Conservation (phyloP, 2,888 invertebrate genomes). For the Troilus luridus region DNA sequence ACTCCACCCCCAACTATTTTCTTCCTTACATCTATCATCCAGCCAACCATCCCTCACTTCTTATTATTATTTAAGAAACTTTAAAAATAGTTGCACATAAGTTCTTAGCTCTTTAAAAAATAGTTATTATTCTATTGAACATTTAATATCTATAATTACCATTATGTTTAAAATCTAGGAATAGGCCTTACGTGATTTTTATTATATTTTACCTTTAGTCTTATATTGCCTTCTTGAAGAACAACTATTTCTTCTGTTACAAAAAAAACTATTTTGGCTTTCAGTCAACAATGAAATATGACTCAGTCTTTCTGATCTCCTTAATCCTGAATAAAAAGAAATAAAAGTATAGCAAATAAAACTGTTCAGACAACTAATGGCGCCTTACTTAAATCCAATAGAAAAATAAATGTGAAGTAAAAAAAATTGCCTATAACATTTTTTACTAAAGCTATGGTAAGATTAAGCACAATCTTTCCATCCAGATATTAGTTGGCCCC, state of each 20-base stretch:
- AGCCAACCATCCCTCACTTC: too few relatives aligned
- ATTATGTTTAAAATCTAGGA: not conserved
- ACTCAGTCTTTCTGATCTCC: constrained; percentile 21
- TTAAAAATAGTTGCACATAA: too few relatives aligned
- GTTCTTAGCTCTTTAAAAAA: too few relatives aligned
- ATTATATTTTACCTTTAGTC: not conserved
- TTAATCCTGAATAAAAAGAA: not conserved
- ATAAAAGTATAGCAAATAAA: not conserved
- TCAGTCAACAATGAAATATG: not conserved
- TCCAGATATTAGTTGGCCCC: too few relatives aligned
- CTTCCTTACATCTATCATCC: too few relatives aligned
- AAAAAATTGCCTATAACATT: not conserved
- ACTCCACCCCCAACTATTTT: too few relatives aligned
- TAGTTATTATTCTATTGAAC: too few relatives aligned
- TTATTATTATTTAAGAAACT: too few relatives aligned
- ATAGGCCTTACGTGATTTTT: not conserved
- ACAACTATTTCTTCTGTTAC: not conserved
- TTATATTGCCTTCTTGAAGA: not conserved
- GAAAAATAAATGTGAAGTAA: not conserved
- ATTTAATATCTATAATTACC: too few relatives aligned
- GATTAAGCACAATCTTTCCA: too few relatives aligned
- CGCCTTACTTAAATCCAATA: not conserved
- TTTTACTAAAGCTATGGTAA: not conserved
- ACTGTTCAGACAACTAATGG: not conserved
- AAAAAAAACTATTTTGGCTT: not conserved